A percentile compares a stretch with the other conserved stretches of the same genome.
Evolutionary conservation across 2,113 vertebrate genomes (phyloP).

Genomic region (Epinephelus fuscoguttatus): DNA sequence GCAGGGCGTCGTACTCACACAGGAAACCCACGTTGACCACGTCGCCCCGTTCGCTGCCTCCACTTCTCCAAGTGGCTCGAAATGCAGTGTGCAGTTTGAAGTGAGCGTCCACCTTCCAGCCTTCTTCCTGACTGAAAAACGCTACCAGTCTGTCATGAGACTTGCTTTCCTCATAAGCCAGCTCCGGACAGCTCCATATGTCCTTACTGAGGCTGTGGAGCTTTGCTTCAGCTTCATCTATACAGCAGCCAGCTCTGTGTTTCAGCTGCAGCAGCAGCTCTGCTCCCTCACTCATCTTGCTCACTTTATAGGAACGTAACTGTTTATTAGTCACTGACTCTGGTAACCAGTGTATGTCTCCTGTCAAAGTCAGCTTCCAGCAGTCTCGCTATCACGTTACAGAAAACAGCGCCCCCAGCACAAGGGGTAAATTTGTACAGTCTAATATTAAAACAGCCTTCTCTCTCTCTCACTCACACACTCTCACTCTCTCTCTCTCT

Average conservation of each 20-base stretch:
- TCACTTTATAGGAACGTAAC: too few relatives aligned
- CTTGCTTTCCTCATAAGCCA: constrained; percentile 85
- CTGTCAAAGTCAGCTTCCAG: too few relatives aligned
- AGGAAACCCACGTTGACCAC: constrained; percentile 83
- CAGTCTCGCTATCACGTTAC: too few relatives aligned
- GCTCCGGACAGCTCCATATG: constrained; percentile 88
- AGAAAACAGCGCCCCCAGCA: too few relatives aligned
- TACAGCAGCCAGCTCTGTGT: constrained; percentile 75
- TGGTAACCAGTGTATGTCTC: too few relatives aligned
- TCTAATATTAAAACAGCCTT: too few relatives aligned
- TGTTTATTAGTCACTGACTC: too few relatives aligned
- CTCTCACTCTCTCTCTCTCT: too few relatives aligned
- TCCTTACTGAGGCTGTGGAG: constrained; percentile 81
- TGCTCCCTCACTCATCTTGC: not conserved
- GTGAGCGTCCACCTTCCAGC: constrained; percentile 83
- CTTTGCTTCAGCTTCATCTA: constrained; percentile 81
- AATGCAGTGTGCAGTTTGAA: constrained; percentile 86
- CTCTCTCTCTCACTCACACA: too few relatives aligned
- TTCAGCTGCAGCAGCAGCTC: constrained; percentile 79
- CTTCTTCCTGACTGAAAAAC: constrained; percentile 82
- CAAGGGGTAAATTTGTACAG: too few relatives aligned
- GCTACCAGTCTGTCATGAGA: constrained; percentile 82
- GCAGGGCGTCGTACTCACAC: constrained; percentile 66
- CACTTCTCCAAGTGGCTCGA: constrained; percentile 81
- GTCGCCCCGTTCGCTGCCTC: not conserved